Evolutionary conservation across 1,140 invertebrate species (phyloP), one percentile per base, ranked within the genome.

Genomic region (Geopemphigus sp.): DNA sequence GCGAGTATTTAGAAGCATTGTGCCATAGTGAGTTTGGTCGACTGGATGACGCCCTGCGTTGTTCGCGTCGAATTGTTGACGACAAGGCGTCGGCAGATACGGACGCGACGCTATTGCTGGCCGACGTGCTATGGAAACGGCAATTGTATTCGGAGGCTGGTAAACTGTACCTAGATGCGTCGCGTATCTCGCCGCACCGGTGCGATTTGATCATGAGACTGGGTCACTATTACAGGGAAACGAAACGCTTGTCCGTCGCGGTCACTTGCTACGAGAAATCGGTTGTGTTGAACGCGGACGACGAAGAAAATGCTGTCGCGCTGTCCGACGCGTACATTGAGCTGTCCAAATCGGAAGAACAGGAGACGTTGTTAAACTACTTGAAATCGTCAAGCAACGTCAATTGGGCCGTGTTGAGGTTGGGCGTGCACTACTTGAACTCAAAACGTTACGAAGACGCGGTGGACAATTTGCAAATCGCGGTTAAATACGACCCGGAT

Each of bases 171-270:
- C 39, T 76, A 15, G 56, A 76, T 45, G 73, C 73, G 39, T 61
- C 73, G 39, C 73, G 54, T 1, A 61, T 57, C 45, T 56, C 56
- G 17, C 73, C 73, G 0, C 59, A 59, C 59, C 22, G 73, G 32
- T 76, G 73, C 59, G 73, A 76, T 24, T 39, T 76, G 15, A 76
- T 76, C 24, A 76, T 56, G 8, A 76, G 61, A 45, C 39, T 76
- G 59, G 73, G 73, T 47, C 54, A 76, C 24, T 76, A 45, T 76
- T 76, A 76, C 22, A 76, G 32, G 59, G 29, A 76, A 76, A 76
- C 59, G 6, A 57, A 76, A 26, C 53, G 59, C 8, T 61, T 76
- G 39, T 3, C 73, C 26, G 26, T 59, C 39, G 73, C 73, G 5
- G 59, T 76, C 32, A 39, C 56, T 45, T 76, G 73, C 4, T 76